A percentile compares a stretch with the other conserved stretches of the same genome.
These are phyloP conservation scores for Cyprinus carpio DNA, from an alignment of 2,113 vertebrate species.

Conservation along the genomic window DNA sequence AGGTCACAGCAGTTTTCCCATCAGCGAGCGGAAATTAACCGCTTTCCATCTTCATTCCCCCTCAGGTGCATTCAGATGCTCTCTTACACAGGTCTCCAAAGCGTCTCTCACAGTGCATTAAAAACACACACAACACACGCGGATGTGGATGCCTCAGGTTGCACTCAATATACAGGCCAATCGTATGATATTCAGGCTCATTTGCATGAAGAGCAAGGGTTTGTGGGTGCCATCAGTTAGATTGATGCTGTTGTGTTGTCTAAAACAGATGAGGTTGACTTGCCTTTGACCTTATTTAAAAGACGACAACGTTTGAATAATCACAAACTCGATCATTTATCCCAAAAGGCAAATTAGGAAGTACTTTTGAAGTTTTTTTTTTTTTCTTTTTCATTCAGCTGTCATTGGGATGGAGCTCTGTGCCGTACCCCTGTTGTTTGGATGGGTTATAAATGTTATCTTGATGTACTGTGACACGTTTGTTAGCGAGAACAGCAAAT, in stretches of 20 bases:
- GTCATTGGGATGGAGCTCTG: conserved; percentile 39
- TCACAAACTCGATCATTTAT: conserved; percentile 22
- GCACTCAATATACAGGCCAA: conserved; percentile 19
- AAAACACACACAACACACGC: conserved; percentile 66
- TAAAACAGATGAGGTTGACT: neutral
- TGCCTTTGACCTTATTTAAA: conserved; percentile 17
- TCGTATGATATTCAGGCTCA: conserved; percentile 35
- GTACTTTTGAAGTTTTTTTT: neutral
- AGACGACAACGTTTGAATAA: neutral
- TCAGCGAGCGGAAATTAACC: conserved; percentile 66
- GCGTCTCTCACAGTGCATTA: conserved; percentile 62
- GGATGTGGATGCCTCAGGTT: conserved; percentile 67
- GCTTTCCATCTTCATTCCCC: conserved; percentile 65
- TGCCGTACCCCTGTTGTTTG: conserved; percentile 36
- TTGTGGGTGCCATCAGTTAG: conserved; percentile 27
- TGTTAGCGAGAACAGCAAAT: conserved; percentile 39
- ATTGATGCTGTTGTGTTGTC: no score
- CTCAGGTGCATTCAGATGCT: conserved; percentile 62
- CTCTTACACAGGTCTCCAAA: conserved; percentile 66
- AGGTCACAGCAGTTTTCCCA: conserved; percentile 67
- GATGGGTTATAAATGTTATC: conserved; percentile 54
- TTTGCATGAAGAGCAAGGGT: conserved; percentile 33
- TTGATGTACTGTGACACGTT: conserved; percentile 57
- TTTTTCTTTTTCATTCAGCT: conserved; percentile 30
- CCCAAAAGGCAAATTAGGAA: conserved; percentile 7